Base-by-base conservation (phyloP, 1,140 invertebrate genomes). In the Helicoverpa zea region DNA sequence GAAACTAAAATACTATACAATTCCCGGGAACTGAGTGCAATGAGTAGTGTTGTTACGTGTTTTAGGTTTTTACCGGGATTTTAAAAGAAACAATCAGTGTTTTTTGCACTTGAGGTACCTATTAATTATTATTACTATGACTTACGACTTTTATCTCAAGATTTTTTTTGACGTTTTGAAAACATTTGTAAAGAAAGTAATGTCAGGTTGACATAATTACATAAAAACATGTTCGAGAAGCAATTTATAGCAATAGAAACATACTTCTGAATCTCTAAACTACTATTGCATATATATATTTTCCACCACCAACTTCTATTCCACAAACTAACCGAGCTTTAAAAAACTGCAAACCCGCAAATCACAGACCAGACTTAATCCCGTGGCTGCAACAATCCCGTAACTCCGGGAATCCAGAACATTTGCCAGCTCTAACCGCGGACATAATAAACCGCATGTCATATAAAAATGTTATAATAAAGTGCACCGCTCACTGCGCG, bases 401-500 rank as follows among this genome's bases (percentile, higher is more conserved):
- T 49, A 43, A 63, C 56, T 51, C 73, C 35, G 30, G 61, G 61
- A 64, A 13, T 68, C 64, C 64, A 16, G 64, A 49, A 49, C 58
- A 49, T 63, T 61, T 43, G 18, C 30, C 73, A 49, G 73, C 58
- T 47, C 72, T 74, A 47, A 47, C 70, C n/a, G 35, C 35, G 30
- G 43, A 49, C 73, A 76, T 76, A 61, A 76, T 76, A 76, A 63
- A 76, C 14, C 18, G 58, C n/a, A 12, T 51, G 73, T 61, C 56
- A 76, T 70, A 79, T 79, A 70, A 79, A 78, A 79, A 70, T 79
- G 54, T 59, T 59, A 49, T 70, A 59, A 79, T 79, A 79, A 79
- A 79, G 43, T 72, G 30, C 51, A 12, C 5, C 77, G 52, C 49
- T 68, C 59, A 79, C 52, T 49, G 56, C 4, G 7, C 18, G 51